Conservation (phyloP, 2,888 invertebrate species). For the Reticulitermes lucifugus region DNA sequence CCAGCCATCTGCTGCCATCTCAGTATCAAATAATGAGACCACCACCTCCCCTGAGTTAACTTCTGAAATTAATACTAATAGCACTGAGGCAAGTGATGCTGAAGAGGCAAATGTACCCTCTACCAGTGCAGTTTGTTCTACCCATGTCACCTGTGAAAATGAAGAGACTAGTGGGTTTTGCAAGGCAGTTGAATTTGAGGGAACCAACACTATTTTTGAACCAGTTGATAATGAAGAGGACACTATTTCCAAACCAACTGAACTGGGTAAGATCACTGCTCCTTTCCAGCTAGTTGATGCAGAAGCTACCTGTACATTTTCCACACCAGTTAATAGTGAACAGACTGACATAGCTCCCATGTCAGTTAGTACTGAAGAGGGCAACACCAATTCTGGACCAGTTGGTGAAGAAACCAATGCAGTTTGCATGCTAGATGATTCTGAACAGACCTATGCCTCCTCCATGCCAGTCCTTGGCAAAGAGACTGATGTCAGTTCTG, state of each 20-base stretch:
- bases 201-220: background rate
- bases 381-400: background rate
- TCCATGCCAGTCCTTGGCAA: background rate
- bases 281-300: background rate
- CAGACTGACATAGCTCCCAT: background rate
- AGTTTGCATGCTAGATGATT: background rate
- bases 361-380: background rate
- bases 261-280: no score
- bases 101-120: background rate
- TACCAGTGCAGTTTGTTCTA: no score
- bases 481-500: background rate
- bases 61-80: background rate
- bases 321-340: background rate
- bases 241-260: no score
- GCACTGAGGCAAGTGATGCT: background rate
- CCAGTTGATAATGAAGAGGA: no score
- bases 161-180: no score
- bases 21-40: background rate
- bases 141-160: no score
- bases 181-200: background rate
- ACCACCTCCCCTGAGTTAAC: background rate
- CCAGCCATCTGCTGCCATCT: no score
- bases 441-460: background rate
- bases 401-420: background rate
- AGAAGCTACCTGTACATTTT: background rate